phyloP scores from a whole-genome alignment of 2,888 invertebrate species.

The Oxystoma pomonae region DNA sequence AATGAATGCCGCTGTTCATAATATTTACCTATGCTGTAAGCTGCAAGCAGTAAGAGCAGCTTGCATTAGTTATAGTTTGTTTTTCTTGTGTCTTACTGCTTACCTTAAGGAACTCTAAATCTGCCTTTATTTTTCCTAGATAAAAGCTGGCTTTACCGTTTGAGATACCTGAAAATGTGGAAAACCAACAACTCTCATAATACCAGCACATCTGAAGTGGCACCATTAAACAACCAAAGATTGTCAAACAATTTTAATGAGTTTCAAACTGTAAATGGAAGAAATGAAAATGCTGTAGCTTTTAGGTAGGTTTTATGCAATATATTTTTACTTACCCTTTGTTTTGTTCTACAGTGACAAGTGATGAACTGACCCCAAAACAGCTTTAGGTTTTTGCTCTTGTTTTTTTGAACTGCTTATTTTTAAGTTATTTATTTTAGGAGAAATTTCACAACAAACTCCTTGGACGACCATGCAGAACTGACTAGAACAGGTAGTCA shows the following conservation, averaged over 20 bases:
- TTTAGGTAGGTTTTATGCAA: constrained; percentile 5
- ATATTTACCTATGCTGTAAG: no score
- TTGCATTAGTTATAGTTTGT: no score
- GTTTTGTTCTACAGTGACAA: no score
- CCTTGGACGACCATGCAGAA: constrained; percentile 17
- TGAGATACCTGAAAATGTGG: constrained; percentile 30
- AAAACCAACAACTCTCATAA: constrained; percentile 21
- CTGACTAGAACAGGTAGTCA: constrained; percentile 25
- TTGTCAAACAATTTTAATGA: constrained; percentile 17
- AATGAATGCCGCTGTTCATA: no score
- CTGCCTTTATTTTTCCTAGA: no score
- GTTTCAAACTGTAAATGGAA: background rate
- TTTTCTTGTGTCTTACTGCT: no score
- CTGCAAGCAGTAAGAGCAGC: no score
- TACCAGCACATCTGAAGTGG: background rate
- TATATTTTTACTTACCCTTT: no score
- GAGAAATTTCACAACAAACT: constrained; percentile 21
- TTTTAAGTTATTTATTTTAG: constrained; percentile 14
- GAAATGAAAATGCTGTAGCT: constrained; percentile 8
- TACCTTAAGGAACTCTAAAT: no score
- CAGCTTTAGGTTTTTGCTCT: no score
- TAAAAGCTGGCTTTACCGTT: constrained; percentile 31
- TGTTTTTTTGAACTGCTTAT: no score
- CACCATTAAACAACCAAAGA: constrained; percentile 3
- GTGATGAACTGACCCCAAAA: no score